phyloP scores from a whole-genome alignment of 2,888 invertebrate species.

The Fabriciana adippe region DNA sequence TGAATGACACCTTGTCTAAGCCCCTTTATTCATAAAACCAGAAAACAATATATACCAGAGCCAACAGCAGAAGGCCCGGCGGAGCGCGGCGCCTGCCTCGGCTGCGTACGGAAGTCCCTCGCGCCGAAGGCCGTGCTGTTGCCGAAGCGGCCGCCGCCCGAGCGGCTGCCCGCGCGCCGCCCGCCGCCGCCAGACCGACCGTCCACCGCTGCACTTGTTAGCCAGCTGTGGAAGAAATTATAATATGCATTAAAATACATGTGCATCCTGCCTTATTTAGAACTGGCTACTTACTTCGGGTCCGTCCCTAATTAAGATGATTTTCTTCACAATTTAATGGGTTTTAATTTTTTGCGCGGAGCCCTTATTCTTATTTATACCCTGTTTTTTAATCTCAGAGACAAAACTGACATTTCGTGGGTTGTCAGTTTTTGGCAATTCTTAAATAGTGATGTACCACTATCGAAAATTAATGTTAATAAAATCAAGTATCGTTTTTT shows the following conservation, averaged over 20 bases:
- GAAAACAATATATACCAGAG: slow-evolving; percentile 50
- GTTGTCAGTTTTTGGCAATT: no score
- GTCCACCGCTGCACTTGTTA: slow-evolving; percentile 86
- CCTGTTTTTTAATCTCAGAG: no score
- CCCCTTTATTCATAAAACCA: not conserved
- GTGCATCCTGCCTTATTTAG: no score
- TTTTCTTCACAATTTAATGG: not conserved
- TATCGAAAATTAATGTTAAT: no score
- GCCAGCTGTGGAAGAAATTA: slow-evolving; percentile 59
- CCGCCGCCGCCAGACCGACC: slow-evolving; percentile 86
- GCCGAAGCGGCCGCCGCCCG: slow-evolving; percentile 72
- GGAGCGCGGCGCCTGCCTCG: slow-evolving; percentile 67
- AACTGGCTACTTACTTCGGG: no score
- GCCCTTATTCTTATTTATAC: not conserved
- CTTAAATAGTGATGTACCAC: no score
- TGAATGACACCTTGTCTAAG: no score
- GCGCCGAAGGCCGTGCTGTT: slow-evolving; percentile 72
- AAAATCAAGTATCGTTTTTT: no score
- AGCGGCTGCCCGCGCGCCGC: slow-evolving; percentile 83
- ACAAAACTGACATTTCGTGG: no score
- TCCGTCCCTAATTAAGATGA: no score
- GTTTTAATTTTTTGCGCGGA: not conserved
- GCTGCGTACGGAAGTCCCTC: slow-evolving; percentile 75
- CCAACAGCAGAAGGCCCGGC: slow-evolving; percentile 66
- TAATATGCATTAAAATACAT: not conserved